Percentiles rank a stretch among this genome's conserved stretches.
phyloP scores from a whole-genome alignment of 2,113 vertebrate genomes.

The Dendrocopos noguchii region DNA sequence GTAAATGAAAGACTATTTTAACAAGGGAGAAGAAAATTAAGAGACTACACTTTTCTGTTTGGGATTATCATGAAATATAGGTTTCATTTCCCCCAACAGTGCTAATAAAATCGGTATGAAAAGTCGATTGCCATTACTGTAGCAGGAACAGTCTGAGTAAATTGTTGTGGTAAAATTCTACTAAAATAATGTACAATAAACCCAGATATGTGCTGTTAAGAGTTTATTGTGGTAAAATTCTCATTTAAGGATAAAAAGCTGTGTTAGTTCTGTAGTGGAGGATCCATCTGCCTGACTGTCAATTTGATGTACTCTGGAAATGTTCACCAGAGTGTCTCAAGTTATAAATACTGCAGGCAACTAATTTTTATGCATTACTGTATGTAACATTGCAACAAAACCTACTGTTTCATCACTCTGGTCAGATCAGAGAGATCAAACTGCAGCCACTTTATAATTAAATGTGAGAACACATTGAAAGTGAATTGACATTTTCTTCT shows the following conservation, averaged over 20 bases:
- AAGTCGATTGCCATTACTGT: neutral
- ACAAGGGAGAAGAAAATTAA: neutral
- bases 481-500: neutral
- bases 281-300: neutral
- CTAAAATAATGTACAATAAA: slow-evolving; percentile 1
- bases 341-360: neutral
- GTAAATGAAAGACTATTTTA: neutral
- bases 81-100: neutral
- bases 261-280: neutral
- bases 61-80: neutral
- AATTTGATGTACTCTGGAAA: neutral
- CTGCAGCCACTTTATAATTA: neutral
- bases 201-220: neutral
- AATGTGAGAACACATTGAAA: neutral
- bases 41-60: neutral
- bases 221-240: accelerated
- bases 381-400: neutral
- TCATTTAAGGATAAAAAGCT: neutral
- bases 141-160: neutral
- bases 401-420: neutral
- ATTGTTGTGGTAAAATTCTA: neutral
- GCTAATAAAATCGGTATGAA: neutral
- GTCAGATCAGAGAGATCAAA: neutral
- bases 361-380: neutral
- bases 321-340: neutral